Evolutionary conservation across 2,113 vertebrate genomes (phyloP), one percentile per base, ranked within the genome.

Genomic region (Macaca nemestrina): DNA sequence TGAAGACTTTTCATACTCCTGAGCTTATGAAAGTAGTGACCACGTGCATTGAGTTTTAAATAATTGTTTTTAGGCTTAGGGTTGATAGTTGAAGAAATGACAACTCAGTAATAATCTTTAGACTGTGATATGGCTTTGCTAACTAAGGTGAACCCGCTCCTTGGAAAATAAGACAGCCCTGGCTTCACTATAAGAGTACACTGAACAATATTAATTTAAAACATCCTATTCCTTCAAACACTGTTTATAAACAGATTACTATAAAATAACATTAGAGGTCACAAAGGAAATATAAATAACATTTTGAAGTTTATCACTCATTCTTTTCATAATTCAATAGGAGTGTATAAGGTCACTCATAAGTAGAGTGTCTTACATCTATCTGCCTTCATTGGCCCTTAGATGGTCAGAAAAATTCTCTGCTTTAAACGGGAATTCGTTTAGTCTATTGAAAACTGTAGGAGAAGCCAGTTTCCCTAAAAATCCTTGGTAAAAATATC

Each of bases 401-500:
- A 43, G 40, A 95, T 89, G 82, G 16, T 88, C 40, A 97, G 83
- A 96, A 55, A 25, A 90, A 22, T 87, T 97, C 90, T 97, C 67
- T 55, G 20, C 2, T 50, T 96, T 94, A 78, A 83, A 84, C 50
- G 40, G 27, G 30, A 96, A 50, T 38, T 94, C n/a, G 89, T 94
- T 90, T 27, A 95, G 57, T 93, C 93, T 98, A 79, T 82, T 30
- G 17, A 93, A 12, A 80, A 52, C 64, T 95, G 32, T 67, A 52
- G 87, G 35, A 95, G 64, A 94, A 95, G 25, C 57, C 50, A 96
- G 32, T 75, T 81, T 95, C 32, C 12, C 55, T 96, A 93, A 81
- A 25, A 97, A 59, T 43, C 13, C 38, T 94, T 93, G 88, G 64
- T 96, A 96, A 96, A 97, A 96, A 91, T 72, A 94, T 18, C 35